Evolutionary conservation across 2,113 vertebrate species (phyloP).

Genomic region (Hipposideros armiger): DNA sequence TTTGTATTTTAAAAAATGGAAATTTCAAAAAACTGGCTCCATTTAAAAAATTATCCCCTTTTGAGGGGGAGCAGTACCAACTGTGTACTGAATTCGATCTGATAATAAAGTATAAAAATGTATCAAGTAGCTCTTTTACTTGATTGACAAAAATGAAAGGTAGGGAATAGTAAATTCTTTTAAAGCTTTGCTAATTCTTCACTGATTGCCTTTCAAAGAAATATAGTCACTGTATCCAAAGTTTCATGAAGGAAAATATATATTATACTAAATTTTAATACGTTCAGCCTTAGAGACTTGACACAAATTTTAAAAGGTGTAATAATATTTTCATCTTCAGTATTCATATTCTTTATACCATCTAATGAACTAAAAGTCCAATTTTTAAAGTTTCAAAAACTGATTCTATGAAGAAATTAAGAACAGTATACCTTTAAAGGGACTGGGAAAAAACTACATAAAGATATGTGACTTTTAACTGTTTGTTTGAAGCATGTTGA

Average conservation of each 20-base stretch:
- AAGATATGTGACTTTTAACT: neutral
- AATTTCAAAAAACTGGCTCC: slow-evolving; percentile 35
- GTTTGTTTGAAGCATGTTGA: slow-evolving; percentile 51
- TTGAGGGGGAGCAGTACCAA: slow-evolving; percentile 1
- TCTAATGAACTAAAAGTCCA: slow-evolving; percentile 12
- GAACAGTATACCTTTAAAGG: slow-evolving; percentile 38
- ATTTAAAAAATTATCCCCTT: neutral
- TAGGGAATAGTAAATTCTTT: slow-evolving; percentile 23
- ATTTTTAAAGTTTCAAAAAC: slow-evolving; percentile 45
- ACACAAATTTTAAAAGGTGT: slow-evolving; percentile 29
- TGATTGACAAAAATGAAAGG: slow-evolving; percentile 23
- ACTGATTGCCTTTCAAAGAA: slow-evolving; percentile 26
- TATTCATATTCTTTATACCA: slow-evolving; percentile 34
- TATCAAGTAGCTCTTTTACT: slow-evolving; percentile 15
- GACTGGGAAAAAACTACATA: slow-evolving; percentile 3
- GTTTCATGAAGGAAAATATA: slow-evolving; percentile 45
- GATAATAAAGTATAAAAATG: neutral
- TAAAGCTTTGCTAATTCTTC: slow-evolving; percentile 20
- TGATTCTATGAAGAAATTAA: slow-evolving; percentile 45
- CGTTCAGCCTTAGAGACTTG: slow-evolving; percentile 48
- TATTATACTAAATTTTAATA: slow-evolving; percentile 19
- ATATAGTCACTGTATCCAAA: slow-evolving; percentile 8
- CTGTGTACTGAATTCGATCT: neutral
- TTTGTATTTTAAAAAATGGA: slow-evolving; percentile 53
- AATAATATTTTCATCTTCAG: slow-evolving; percentile 13